Percentiles rank a stretch among this genome's conserved stretches.
Evolutionary conservation across 2,113 vertebrate genomes (phyloP).

Genomic region (Grallaria varia): DNA sequence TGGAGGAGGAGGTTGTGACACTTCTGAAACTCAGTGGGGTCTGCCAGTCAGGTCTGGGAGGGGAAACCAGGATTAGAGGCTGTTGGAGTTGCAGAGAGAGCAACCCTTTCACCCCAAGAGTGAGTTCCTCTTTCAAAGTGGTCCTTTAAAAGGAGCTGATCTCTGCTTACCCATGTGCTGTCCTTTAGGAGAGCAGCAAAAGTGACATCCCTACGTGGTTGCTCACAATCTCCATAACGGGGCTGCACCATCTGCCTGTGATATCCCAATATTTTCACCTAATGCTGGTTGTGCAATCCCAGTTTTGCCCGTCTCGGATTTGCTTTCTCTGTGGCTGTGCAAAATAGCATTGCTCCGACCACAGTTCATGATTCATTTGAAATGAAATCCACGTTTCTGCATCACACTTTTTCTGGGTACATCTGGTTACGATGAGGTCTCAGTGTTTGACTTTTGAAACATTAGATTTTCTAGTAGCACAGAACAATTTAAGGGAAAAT

Average conservation of each 20-base stretch:
- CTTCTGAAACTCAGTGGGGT: neutral
- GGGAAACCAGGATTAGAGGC: neutral
- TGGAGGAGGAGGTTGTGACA: neutral
- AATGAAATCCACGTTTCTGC: constrained; percentile 4
- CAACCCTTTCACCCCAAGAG: neutral
- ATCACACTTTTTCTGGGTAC: neutral
- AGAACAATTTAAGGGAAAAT: neutral
- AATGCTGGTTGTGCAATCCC: neutral
- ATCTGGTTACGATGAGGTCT: neutral
- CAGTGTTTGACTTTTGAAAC: neutral
- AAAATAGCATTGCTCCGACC: neutral
- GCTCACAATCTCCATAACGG: neutral
- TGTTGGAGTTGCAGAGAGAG: neutral
- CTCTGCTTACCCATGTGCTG: neutral
- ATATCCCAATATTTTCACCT: neutral
- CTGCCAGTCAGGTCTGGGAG: neutral
- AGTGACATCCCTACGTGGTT: accelerated
- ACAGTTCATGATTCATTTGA: neutral
- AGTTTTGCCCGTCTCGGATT: neutral
- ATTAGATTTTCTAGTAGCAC: neutral
- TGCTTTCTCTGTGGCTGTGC: neutral
- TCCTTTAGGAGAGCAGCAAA: neutral
- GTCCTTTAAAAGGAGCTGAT: neutral
- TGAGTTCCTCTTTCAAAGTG: neutral
- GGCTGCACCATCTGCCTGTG: neutral